Evolutionary conservation across 2,888 invertebrate genomes (phyloP).

Genomic region (Drosophila flavopinicola): DNA sequence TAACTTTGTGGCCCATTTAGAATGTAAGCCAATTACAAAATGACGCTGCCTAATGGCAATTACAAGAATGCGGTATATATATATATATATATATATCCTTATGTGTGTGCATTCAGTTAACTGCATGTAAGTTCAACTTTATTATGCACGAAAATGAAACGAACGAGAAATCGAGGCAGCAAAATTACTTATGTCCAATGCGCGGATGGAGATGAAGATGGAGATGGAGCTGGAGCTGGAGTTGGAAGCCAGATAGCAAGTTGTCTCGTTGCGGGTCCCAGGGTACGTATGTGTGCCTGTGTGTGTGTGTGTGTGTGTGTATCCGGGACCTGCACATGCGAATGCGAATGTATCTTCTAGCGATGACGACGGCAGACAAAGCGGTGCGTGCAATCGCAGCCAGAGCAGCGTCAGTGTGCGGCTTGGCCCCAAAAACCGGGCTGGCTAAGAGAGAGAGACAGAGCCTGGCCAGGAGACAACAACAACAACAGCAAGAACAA

Average conservation of each 20-base stretch:
- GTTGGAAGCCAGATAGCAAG: constrained; percentile 34
- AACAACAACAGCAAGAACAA: too few species aligned
- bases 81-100: neutral
- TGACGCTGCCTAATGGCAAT: constrained; percentile 17
- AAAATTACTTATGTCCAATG: constrained; percentile 67
- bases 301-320: constrained; percentile 3
- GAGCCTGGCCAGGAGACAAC: neutral
- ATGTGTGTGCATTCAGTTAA: constrained; percentile 17
- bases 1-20: neutral
- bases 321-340: constrained; percentile 31
- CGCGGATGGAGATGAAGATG: constrained; percentile 29
- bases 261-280: constrained; percentile 29
- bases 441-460: neutral
- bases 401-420: constrained; percentile 63
- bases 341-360: constrained; percentile 53
- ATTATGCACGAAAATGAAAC: constrained; percentile 75
- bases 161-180: constrained; percentile 60
- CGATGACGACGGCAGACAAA: constrained; percentile 66
- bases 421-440: constrained; percentile 39
- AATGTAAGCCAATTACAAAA: constrained; percentile 30
- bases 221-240: neutral
- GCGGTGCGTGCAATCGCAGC: constrained; percentile 76
- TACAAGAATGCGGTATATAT: neutral
- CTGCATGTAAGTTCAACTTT: constrained; percentile 66
- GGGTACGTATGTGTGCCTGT: neutral